A percentile compares a stretch with the other conserved stretches of the same genome.
phyloP scores from a whole-genome alignment of 2,797 vertebrate species.

The Coreius guichenoti region DNA sequence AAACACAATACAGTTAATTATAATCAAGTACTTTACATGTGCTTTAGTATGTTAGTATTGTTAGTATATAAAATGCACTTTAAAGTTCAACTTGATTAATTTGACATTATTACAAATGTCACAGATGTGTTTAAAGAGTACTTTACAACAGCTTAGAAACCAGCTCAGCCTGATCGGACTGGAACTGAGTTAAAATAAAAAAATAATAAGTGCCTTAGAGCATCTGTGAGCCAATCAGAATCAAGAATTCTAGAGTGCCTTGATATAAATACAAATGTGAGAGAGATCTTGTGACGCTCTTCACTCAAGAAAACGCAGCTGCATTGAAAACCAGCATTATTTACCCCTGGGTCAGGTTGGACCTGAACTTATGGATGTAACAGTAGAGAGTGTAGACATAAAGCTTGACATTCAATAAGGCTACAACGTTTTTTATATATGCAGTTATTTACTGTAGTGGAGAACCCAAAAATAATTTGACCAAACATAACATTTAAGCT shows the following conservation, averaged over 20 bases:
- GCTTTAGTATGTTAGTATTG: not conserved
- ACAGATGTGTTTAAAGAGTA: slow-evolving; percentile 1
- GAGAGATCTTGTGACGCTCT: not conserved
- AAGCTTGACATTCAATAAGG: not conserved
- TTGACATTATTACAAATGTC: not conserved
- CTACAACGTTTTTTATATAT: not conserved
- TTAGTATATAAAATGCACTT: not conserved
- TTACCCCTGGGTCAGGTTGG: not conserved
- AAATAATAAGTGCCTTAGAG: not conserved
- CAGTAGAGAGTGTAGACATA: not conserved
- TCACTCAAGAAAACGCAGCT: slow-evolving; percentile 2
- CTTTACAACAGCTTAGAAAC: not conserved
- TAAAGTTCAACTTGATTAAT: not conserved
- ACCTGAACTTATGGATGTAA: not conserved
- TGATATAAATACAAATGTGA: not conserved
- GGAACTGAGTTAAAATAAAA: not conserved
- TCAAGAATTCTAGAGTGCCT: not conserved
- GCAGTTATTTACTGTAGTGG: not conserved
- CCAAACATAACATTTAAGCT: not conserved
- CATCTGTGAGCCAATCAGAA: not conserved
- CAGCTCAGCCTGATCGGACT: not conserved
- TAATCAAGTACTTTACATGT: not conserved
- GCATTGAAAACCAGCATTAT: not conserved
- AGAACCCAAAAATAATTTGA: not conserved
- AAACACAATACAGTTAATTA: not conserved